Base-by-base conservation (phyloP, 1,140 invertebrate species). In the Cherax destructor region DNA sequence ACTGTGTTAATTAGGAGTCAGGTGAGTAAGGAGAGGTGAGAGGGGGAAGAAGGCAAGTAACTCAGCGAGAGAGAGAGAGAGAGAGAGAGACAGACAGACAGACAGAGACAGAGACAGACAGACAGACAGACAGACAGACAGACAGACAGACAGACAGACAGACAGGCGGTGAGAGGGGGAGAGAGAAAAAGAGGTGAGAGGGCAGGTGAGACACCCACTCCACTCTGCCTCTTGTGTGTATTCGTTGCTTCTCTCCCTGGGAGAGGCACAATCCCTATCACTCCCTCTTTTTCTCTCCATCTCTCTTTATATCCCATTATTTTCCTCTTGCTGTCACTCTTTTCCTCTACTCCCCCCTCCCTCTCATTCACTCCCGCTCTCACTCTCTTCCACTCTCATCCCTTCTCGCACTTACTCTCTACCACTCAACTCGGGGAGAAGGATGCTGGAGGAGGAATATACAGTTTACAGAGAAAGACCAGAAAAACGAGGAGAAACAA, bases 311-410 rank as follows among this genome's bases (percentile, higher is more conserved):
- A 21, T 76, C 65, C 49, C 72, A 10, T n/a, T 52, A 41, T 52
- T 16, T 49, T 21, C 56, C 59, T 72, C 61, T 80, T 9, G n/a
- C 24, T 47, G 4, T 49, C 83, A 49, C 47, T 85, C 80, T 61
- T 52, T 84, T 49, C 69, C 24, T 74, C 84, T 76, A 41, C 56
- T 18, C n/a, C 49, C 50, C 59, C 41, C 65, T 72, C 49, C 84
- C 76, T 65, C 69, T 41, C 30, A 47, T 3, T 41, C 59, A 47
- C 30, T 41, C 30, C 30, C 30, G 30, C 30, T 41, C 30, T 41
- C 30, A 41, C 30, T 41, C 30, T 41, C 30, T 41, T 41, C 30
- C 30, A 41, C 30, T 41, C 30, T 0, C 30, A 41, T 41, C 30
- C 30, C 30, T 41, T 41, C 30, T 41, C 30, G 30, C 30, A 41